A percentile compares a stretch with the other conserved stretches of the same genome.
phyloP scores from a whole-genome alignment of 2,797 vertebrate species.

The Loriculus beryllinus region DNA sequence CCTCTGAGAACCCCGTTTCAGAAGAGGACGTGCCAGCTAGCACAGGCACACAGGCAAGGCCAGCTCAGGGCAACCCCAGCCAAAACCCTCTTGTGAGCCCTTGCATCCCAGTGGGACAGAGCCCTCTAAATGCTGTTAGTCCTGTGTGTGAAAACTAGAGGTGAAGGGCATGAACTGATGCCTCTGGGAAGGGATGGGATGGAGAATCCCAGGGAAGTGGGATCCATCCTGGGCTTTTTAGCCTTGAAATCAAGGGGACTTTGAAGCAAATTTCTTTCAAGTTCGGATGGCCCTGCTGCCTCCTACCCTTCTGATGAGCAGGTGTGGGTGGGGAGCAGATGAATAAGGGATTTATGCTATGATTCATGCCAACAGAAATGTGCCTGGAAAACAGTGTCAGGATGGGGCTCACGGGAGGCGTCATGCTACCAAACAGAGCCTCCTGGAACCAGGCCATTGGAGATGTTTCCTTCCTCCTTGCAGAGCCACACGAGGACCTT shows the following conservation, averaged over 20 bases:
- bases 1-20: background rate
- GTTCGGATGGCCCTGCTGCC: background rate
- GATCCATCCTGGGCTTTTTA: background rate
- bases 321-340: background rate
- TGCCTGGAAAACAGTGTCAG: background rate
- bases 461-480: background rate
- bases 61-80: background rate
- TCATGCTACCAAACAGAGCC: background rate
- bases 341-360: background rate
- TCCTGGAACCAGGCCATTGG: background rate
- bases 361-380: background rate
- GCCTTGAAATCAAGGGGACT: background rate
- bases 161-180: background rate
- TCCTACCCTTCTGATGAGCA: background rate
- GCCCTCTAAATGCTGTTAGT: background rate
- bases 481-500: background rate
- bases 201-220: background rate
- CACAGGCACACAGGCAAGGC: accelerated
- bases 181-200: background rate
- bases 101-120: background rate
- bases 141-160: background rate
- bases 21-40: background rate
- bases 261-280: background rate
- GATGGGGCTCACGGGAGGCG: background rate
- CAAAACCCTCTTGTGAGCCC: background rate